Conservation (phyloP, 2,113 vertebrate species). For the Marmota monax region DNA sequence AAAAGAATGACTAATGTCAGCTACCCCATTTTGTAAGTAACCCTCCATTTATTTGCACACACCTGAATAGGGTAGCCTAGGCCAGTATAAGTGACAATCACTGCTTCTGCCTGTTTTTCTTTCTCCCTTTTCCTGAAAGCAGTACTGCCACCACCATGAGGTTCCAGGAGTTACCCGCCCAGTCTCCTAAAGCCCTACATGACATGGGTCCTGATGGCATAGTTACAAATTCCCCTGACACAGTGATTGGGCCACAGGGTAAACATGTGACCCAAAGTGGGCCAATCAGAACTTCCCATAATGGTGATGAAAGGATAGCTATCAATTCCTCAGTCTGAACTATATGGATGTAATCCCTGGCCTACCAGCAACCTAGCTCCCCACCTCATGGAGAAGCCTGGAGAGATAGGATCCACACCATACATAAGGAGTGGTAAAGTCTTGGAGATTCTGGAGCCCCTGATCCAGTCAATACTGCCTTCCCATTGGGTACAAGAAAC, state of each 20-base stretch:
- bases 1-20: background rate
- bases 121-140: background rate
- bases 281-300: background rate
- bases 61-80: background rate
- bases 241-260: background rate
- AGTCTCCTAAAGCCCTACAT: background rate
- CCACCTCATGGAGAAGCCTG: background rate
- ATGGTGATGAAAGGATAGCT: background rate
- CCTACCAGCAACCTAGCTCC: too few relatives aligned
- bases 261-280: background rate
- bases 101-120: background rate
- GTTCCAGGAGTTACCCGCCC: background rate
- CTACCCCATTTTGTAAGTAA: background rate
- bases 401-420: background rate
- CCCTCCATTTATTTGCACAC: background rate
- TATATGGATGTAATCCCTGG: background rate
- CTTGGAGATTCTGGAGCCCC: too few relatives aligned
- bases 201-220: background rate
- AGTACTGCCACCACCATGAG: background rate
- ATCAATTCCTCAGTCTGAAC: background rate
- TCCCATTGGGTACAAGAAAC: background rate
- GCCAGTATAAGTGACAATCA: background rate
- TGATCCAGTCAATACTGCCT: background rate
- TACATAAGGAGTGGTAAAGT: background rate
- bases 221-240: background rate